Percentiles rank a stretch among this genome's conserved stretches.
Evolutionary conservation across 2,113 vertebrate genomes (phyloP).

Genomic region (Sapayoa aenigma): DNA sequence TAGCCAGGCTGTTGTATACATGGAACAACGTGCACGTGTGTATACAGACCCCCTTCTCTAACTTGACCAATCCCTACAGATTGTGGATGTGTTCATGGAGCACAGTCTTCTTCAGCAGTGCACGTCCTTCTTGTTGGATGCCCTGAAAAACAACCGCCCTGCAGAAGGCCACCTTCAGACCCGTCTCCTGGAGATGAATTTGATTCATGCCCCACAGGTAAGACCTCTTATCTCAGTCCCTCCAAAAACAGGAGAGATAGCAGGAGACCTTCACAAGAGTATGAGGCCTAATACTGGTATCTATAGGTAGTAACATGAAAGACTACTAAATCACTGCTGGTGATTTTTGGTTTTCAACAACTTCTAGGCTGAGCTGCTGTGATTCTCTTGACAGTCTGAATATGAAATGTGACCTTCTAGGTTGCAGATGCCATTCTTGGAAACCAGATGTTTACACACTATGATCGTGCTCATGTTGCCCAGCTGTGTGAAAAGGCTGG

Average conservation of each 20-base stretch:
- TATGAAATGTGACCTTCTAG: conserved; percentile 62
- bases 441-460: conserved; percentile 95
- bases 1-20: background rate
- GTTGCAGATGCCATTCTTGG: conserved; percentile 93
- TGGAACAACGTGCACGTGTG: background rate
- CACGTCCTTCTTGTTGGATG: conserved; percentile 89
- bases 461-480: conserved; percentile 86
- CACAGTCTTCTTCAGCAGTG: conserved; percentile 91
- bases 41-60: background rate
- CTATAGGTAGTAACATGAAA: background rate
- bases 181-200: conserved; percentile 91
- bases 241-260: background rate
- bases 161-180: conserved; percentile 90
- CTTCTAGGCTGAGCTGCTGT: background rate
- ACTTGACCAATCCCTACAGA: conserved; percentile 67
- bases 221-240: background rate
- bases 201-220: conserved; percentile 92
- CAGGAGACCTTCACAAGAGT: background rate
- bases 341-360: background rate
- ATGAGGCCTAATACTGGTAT: background rate
- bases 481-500: conserved; percentile 94
- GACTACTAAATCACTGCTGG: background rate
- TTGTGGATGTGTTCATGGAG: conserved; percentile 97
- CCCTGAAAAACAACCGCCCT: conserved; percentile 87
- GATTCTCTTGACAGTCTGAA: conserved; percentile 9